Evolutionary conservation across 2,113 vertebrate species (phyloP).

Genomic region (Elephas maximus): DNA sequence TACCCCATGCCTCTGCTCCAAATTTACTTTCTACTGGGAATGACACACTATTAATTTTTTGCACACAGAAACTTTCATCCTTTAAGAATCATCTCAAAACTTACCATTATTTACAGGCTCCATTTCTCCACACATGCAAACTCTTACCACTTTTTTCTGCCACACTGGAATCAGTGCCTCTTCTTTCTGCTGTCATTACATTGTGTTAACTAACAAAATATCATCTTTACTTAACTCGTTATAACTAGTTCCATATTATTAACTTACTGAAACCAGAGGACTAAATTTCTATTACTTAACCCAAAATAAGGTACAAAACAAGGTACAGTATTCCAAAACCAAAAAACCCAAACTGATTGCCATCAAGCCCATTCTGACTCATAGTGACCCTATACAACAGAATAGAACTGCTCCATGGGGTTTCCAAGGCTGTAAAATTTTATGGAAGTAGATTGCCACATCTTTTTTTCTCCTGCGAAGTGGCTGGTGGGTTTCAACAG

Average conservation of each 20-base stretch:
- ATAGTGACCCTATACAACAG: too few species aligned
- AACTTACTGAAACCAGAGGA: neutral
- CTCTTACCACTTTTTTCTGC: neutral
- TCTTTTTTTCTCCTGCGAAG: too few species aligned
- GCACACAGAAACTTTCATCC: neutral
- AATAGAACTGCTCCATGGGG: too few species aligned
- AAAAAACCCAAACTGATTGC: too few species aligned
- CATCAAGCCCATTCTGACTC: too few species aligned
- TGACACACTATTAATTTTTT: neutral
- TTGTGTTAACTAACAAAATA: neutral
- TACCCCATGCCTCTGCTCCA: neutral
- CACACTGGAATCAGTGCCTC: neutral
- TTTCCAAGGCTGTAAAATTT: too few species aligned
- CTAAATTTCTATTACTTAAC: neutral
- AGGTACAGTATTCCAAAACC: neutral
- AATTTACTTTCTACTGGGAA: conserved; percentile 22
- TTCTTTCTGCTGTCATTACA: neutral
- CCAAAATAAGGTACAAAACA: neutral
- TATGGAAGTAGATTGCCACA: too few species aligned
- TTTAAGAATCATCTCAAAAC: neutral
- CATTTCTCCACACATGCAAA: neutral
- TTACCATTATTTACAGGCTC: neutral
- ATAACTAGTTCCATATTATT: neutral
- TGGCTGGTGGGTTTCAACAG: too few species aligned
- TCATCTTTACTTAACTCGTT: neutral